Evolutionary conservation across 2,113 vertebrate genomes (phyloP).

Genomic region (Scatophagus argus): DNA sequence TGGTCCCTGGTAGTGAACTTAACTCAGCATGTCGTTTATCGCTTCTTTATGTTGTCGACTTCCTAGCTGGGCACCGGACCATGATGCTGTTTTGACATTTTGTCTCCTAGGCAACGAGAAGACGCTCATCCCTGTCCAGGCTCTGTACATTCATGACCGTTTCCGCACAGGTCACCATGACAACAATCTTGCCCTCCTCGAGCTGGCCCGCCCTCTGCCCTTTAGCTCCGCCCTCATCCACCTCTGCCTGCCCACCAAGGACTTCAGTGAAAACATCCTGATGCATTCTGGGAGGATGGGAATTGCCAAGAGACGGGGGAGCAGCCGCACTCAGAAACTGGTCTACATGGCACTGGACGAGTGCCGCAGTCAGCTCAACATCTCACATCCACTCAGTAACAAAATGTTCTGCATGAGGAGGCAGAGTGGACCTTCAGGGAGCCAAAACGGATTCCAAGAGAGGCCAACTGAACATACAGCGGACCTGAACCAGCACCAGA

Average conservation of each 20-base stretch:
- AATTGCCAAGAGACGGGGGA: slow-evolving; percentile 51
- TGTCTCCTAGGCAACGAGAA: slow-evolving; percentile 33
- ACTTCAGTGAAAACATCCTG: slow-evolving; percentile 90
- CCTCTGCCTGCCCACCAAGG: slow-evolving; percentile 88
- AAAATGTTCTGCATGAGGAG: slow-evolving; percentile 88
- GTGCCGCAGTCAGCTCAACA: slow-evolving; percentile 81
- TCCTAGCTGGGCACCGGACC: too few relatives aligned
- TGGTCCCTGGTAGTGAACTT: slow-evolving; percentile 78
- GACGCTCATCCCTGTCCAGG: slow-evolving; percentile 13
- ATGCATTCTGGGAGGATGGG: slow-evolving; percentile 79
- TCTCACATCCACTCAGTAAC: slow-evolving; percentile 84
- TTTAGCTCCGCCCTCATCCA: slow-evolving; percentile 79
- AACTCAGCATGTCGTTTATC: too few relatives aligned
- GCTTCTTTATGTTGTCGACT: not conserved
- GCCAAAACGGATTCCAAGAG: not conserved
- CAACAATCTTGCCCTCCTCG: slow-evolving; percentile 86
- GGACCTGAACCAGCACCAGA: not conserved
- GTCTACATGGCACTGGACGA: slow-evolving; percentile 79
- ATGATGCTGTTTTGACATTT: too few relatives aligned
- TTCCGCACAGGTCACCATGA: slow-evolving; percentile 72
- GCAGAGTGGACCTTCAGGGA: not conserved
- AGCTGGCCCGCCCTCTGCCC: slow-evolving; percentile 72
- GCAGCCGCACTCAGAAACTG: slow-evolving; percentile 25
- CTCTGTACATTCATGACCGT: slow-evolving; percentile 77
- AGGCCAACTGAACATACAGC: fast-evolving